phyloP scores from a whole-genome alignment of 2,888 invertebrate genomes.

The Harpalus rufipes region DNA sequence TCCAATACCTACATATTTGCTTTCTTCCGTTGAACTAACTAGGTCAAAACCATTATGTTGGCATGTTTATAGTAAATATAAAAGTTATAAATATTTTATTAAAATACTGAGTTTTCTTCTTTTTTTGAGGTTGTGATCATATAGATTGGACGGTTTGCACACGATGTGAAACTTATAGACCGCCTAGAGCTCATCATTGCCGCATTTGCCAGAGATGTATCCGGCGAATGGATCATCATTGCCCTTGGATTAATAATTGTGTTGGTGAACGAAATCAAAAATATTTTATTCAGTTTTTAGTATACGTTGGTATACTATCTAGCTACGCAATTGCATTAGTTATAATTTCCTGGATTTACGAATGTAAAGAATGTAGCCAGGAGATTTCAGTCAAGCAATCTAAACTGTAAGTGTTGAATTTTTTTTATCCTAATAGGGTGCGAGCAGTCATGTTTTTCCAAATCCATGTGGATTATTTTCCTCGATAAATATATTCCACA shows the following conservation, averaged over 20 bases:
- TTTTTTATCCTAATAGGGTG: not conserved
- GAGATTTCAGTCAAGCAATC: conserved; percentile 84
- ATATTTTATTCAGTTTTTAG: conserved; percentile 92
- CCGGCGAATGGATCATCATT: conserved; percentile 91
- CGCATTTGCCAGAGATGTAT: conserved; percentile 92
- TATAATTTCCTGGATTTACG: conserved; percentile 85
- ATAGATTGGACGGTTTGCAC: conserved; percentile 90
- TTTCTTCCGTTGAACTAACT: no score
- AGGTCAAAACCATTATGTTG: no score
- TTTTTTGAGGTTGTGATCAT: conserved; percentile 77
- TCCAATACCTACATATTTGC: no score
- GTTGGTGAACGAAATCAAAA: conserved; percentile 95
- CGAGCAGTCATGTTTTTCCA: not conserved
- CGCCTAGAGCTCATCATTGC: conserved; percentile 93
- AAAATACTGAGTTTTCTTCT: no score
- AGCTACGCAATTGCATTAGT: conserved; percentile 85
- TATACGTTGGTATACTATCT: conserved; percentile 86
- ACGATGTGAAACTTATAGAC: conserved; percentile 89
- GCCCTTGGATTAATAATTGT: conserved; percentile 96
- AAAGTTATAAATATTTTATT: no score
- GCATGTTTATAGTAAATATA: no score
- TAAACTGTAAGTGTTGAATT: conserved; percentile 82
- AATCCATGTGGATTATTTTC: no score
- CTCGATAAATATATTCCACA: no score
- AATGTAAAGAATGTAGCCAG: conserved; percentile 83